phyloP scores from a whole-genome alignment of 2,113 vertebrate species.

The Guaruba guarouba region DNA sequence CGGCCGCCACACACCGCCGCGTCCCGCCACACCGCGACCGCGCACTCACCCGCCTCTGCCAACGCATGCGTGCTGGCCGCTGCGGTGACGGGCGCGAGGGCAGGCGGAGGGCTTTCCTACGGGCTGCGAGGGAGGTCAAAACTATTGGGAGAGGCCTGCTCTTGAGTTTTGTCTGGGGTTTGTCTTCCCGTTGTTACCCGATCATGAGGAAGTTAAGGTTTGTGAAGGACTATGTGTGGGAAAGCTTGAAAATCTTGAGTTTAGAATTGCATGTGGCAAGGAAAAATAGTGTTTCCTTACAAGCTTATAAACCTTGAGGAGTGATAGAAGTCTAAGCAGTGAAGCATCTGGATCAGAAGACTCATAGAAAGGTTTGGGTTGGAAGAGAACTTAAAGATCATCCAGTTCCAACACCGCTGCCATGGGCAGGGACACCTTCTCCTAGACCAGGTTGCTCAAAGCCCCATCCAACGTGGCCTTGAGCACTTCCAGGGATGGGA shows the following conservation, averaged over 20 bases:
- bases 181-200: background rate
- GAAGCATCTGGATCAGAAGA: background rate
- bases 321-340: background rate
- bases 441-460: background rate
- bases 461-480: background rate
- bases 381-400: background rate
- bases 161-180: accelerated
- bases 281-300: background rate
- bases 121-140: background rate
- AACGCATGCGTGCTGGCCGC: background rate
- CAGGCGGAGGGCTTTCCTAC: background rate
- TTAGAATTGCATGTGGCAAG: background rate
- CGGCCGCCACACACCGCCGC: background rate
- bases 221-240: background rate
- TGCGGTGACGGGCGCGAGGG: accelerated
- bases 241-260: background rate
- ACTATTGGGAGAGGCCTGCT: accelerated
- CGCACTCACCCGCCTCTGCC: background rate
- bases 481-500: background rate
- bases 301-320: background rate
- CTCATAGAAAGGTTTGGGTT: background rate
- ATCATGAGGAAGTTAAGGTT: background rate
- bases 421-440: background rate
- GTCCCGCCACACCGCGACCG: background rate
- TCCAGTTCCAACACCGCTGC: background rate